A percentile compares a stretch with the other conserved stretches of the same genome.
phyloP scores from a whole-genome alignment of 1,140 invertebrate species.

The Pomacea maculata region DNA sequence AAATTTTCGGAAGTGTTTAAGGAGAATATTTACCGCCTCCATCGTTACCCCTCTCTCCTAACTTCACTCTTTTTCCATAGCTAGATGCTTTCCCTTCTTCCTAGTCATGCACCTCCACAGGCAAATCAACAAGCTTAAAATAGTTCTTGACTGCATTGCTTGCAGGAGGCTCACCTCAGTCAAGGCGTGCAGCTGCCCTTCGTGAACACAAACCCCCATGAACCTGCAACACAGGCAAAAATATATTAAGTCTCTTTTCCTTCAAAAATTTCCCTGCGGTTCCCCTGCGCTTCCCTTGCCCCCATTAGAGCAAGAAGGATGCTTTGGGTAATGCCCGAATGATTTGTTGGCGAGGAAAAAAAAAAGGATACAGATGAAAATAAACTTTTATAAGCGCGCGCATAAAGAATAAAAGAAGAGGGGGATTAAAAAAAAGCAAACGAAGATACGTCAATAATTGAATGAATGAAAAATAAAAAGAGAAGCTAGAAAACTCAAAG shows the following conservation, averaged over 20 bases:
- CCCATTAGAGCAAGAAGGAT: not conserved
- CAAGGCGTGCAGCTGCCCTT: constrained; percentile 92
- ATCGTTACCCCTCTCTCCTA: not conserved
- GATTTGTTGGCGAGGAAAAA: not conserved
- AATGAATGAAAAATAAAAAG: not conserved
- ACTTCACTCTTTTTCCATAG: not conserved
- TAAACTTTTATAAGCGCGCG: not conserved
- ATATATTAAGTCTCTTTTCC: not conserved
- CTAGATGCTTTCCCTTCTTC: not conserved
- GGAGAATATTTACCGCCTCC: no score
- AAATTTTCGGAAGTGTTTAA: not conserved
- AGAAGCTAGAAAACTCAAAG: not conserved
- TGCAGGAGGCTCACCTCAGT: constrained; percentile 75
- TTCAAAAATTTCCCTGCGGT: not conserved
- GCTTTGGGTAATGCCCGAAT: not conserved
- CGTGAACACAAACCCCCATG: constrained; percentile 96
- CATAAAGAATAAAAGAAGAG: not conserved
- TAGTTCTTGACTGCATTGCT: not conserved
- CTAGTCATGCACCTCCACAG: not conserved
- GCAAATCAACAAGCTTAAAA: not conserved
- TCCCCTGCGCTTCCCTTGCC: not conserved
- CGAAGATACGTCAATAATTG: not conserved
- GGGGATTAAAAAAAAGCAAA: not conserved
- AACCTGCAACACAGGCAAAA: constrained; percentile 75
- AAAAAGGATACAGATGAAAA: not conserved